Percentiles rank a stretch among this genome's conserved stretches.
These are phyloP conservation scores for Hyposoter didymator DNA, from an alignment of 2,888 invertebrate genomes.

Conservation along the genomic window DNA sequence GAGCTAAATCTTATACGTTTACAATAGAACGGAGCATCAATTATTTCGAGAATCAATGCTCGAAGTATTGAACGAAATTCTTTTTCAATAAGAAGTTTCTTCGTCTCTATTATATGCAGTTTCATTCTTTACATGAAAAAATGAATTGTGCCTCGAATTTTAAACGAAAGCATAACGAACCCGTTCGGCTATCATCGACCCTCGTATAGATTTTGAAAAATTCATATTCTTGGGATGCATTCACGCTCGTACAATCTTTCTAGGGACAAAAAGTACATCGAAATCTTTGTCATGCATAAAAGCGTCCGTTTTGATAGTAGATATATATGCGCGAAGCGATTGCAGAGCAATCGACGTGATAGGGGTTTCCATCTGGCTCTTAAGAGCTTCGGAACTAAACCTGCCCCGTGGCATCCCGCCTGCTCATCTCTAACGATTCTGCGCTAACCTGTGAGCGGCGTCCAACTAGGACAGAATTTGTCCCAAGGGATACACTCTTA, in stretches of 20 bases:
- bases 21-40: background rate
- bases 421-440: constrained; percentile 59
- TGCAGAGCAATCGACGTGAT: constrained; percentile 62
- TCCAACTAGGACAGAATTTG: constrained; percentile 77
- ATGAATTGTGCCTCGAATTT: background rate
- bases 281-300: constrained; percentile 41
- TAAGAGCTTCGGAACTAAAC: constrained; percentile 73
- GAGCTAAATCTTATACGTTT: constrained; percentile 16
- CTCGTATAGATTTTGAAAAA: background rate
- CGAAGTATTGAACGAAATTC: background rate
- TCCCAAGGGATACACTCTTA: constrained; percentile 77
- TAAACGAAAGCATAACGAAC: background rate
- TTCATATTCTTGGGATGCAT: background rate
- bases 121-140: background rate
- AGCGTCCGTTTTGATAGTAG: constrained; percentile 11
- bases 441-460: constrained; percentile 78
- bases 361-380: constrained; percentile 69
- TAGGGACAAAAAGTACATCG: background rate
- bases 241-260: constrained; percentile 27
- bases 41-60: constrained; percentile 9
- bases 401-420: constrained; percentile 56
- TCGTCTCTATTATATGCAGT: background rate
- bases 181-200: background rate
- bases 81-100: background rate
- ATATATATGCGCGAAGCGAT: constrained; percentile 42